A percentile compares a stretch with the other conserved stretches of the same genome.
Conservation (phyloP, 2,797 vertebrate genomes). For the Malacoraja senta region DNA sequence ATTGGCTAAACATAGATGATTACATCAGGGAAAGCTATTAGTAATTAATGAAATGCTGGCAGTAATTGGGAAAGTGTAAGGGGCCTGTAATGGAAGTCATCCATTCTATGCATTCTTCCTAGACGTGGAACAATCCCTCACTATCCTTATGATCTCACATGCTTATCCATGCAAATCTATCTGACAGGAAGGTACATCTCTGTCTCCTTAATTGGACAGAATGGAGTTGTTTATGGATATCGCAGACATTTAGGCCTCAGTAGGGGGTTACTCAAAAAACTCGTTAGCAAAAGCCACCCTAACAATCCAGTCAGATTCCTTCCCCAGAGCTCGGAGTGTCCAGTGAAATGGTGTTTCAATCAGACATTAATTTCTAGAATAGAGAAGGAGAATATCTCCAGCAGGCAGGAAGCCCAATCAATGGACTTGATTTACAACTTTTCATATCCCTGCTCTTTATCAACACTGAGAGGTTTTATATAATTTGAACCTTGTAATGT, state of each 20-base stretch:
- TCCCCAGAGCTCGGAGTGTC: conserved; percentile 55
- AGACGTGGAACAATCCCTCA: conserved; percentile 76
- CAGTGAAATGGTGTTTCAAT: conserved; percentile 46
- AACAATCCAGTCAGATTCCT: conserved; percentile 79
- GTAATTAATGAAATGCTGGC: conserved; percentile 97
- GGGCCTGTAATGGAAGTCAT: conserved; percentile 91
- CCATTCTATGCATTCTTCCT: conserved; percentile 73
- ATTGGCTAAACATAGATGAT: conserved; percentile 47
- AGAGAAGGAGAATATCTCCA: conserved; percentile 52
- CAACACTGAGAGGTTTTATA: conserved; percentile 63
- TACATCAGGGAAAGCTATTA: conserved; percentile 69
- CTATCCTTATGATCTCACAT: conserved; percentile 84
- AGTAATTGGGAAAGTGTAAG: conserved; percentile 95
- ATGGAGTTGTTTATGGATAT: conserved; percentile 99
- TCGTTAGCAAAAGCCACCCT: conserved; percentile 87
- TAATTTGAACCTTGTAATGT: conserved; percentile 57
- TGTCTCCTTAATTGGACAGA: conserved; percentile 98
- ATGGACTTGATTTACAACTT: conserved; percentile 54
- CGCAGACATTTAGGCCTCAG: conserved; percentile 92
- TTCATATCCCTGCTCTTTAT: conserved; percentile 60
- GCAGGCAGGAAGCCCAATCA: conserved; percentile 56
- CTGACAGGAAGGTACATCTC: conserved; percentile 92
- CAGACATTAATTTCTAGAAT: conserved; percentile 38
- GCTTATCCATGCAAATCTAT: conserved; percentile 97
- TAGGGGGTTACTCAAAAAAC: conserved; percentile 89